Conservation (phyloP, 1,140 invertebrate genomes). For the Cydia amplana region DNA sequence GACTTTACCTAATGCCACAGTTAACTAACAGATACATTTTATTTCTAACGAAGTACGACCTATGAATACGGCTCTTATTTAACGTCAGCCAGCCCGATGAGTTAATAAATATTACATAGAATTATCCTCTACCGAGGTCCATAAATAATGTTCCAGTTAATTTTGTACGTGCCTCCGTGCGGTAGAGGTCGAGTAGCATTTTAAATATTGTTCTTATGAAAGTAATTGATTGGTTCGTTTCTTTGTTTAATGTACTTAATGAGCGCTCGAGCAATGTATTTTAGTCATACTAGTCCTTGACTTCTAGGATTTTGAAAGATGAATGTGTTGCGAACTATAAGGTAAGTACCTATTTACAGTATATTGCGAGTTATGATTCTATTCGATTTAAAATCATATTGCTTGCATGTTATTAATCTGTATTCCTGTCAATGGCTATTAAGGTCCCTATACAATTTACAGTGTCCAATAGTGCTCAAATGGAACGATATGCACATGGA, state of each 20-base stretch:
- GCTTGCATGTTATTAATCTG: too few relatives aligned
- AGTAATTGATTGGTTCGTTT: conserved; percentile 64
- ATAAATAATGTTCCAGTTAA: conserved; percentile 67
- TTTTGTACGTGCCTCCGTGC: conserved; percentile 56
- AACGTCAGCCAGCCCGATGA: conserved; percentile 49
- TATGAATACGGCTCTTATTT: conserved; percentile 48
- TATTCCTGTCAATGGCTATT: too few relatives aligned
- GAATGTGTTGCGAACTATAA: conserved; percentile 11
- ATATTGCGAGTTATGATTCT: too few relatives aligned
- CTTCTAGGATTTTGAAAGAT: conserved; percentile 19
- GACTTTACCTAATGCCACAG: too few relatives aligned
- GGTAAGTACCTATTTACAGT: background rate
- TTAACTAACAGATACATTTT: background rate
- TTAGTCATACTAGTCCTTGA: conserved; percentile 39
- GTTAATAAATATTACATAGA: conserved; percentile 57
- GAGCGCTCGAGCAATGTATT: conserved; percentile 51
- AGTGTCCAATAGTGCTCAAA: too few relatives aligned
- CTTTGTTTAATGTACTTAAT: conserved; percentile 59
- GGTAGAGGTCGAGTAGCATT: conserved; percentile 60
- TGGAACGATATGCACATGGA: too few relatives aligned
- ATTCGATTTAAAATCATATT: too few relatives aligned
- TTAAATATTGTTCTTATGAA: conserved; percentile 63
- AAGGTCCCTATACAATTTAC: too few relatives aligned
- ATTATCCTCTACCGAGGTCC: conserved; percentile 50
- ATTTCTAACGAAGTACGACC: conserved; percentile 32